Conservation (phyloP, 2,797 vertebrate genomes). For the Margarornis squamiger region DNA sequence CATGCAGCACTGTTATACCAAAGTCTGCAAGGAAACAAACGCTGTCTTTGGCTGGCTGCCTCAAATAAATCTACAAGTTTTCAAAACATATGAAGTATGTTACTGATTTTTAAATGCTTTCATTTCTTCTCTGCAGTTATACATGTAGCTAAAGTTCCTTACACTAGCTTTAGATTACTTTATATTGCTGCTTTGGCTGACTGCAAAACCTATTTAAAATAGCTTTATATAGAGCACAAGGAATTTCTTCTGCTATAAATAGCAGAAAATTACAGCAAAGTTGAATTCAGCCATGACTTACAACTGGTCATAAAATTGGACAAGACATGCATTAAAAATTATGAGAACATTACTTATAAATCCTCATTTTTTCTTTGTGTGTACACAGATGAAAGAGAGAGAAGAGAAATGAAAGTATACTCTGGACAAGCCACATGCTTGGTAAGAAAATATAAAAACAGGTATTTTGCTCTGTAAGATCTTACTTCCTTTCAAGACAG, state of each 20-base stretch:
- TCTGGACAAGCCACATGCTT: not conserved
- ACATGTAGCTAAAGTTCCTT: not conserved
- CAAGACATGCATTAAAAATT: not conserved
- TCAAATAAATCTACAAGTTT: not conserved
- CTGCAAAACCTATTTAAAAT: not conserved
- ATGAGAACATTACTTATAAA: not conserved
- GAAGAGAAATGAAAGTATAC: not conserved
- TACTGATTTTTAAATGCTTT: not conserved
- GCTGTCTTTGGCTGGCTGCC: not conserved
- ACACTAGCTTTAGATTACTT: not conserved
- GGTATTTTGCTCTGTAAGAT: not conserved
- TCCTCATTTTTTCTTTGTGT: not conserved
- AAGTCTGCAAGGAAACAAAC: not conserved
- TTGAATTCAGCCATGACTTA: not conserved
- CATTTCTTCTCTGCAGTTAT: not conserved
- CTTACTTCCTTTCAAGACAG: not conserved
- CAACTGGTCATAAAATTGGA: not conserved
- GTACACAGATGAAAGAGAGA: not conserved
- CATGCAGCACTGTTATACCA: not conserved
- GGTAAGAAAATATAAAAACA: not conserved
- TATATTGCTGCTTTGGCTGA: not conserved
- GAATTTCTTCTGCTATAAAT: not conserved
- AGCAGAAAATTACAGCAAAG: constrained; percentile 1
- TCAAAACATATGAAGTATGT: not conserved
- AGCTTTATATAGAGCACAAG: not conserved